Base-by-base conservation (phyloP, 2,797 vertebrate genomes). In the Pelobates cultripes region DNA sequence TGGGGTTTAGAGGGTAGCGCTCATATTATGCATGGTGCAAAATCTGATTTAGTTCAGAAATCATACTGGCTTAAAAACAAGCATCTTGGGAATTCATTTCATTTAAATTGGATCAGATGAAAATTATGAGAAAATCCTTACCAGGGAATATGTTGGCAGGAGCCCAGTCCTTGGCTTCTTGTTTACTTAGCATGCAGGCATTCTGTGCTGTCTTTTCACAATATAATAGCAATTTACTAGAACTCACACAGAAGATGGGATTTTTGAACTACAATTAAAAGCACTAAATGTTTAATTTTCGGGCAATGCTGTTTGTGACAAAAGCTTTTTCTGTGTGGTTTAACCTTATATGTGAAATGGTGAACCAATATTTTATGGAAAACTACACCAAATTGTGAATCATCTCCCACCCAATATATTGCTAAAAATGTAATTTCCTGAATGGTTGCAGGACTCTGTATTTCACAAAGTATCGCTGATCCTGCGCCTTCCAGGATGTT, bases 31-130 rank as follows among this genome's bases (percentile, higher is more conserved):
- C 68, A 78, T 68, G 28, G 45, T 53, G 41, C 73, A 40, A 70
- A 70, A 77, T 9, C 45, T 43, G 73, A 69, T 76, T 77, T 77
- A 82, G 72, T 77, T 82, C 63, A 73, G 70, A 60, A 57, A 73
- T 70, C 60, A 13, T 67, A 3, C 69, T 68, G 80, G 80, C 80
- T 77, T 13, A 7, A 17, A 72, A 43, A 57, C 75, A 68, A 64
- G 80, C 69, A 77, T 82, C 75, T 69, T 73, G 75, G 75, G 80
- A 82, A 82, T 82, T 77, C 75, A 77, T 77, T 82, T 82, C 45
- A 77, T 82, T 82, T 82, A 77, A 79, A 42, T 63, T 71, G 81
- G 81, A 83, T 83, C 81, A 83, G 75, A 68, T 77, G 61, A 66
- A 82, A 81, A 81, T 81, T 73, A 81, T 75, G 67, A 71, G 42